Evolutionary conservation across 2,888 invertebrate species (phyloP).

Genomic region (Pammene aurita): DNA sequence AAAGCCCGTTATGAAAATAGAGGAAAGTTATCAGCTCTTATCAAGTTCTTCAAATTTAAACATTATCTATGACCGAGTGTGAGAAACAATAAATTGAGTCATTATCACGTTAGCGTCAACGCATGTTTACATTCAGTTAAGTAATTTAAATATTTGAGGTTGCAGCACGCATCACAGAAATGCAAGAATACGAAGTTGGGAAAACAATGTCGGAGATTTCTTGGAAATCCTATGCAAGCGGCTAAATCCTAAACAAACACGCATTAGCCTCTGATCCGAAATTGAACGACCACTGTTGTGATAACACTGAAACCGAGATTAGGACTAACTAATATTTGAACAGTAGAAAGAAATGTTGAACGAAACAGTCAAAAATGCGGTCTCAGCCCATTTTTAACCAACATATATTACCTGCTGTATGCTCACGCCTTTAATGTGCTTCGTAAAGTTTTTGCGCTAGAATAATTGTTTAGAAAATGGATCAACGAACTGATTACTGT

Average conservation of each 20-base stretch:
- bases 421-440: slow-evolving; percentile 12
- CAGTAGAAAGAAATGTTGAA: neutral
- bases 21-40: slow-evolving; percentile 24
- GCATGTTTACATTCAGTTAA: slow-evolving; percentile 20
- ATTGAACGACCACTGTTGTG: slow-evolving; percentile 36
- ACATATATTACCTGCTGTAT: slow-evolving; percentile 8
- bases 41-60: slow-evolving; percentile 21
- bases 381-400: neutral
- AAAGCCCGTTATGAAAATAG: slow-evolving; percentile 1
- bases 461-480: slow-evolving; percentile 44
- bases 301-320: slow-evolving; percentile 18
- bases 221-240: slow-evolving; percentile 38
- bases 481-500: slow-evolving; percentile 42
- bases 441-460: slow-evolving; percentile 37
- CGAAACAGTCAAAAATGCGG: neutral
- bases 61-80: slow-evolving; percentile 26
- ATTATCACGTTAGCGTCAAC: slow-evolving; percentile 24
- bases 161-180: slow-evolving; percentile 32
- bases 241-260: slow-evolving; percentile 42
- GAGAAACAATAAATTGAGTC: slow-evolving; percentile 28
- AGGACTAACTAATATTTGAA: slow-evolving; percentile 20
- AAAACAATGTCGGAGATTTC: slow-evolving; percentile 28
- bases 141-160: slow-evolving; percentile 37
- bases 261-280: slow-evolving; percentile 27
- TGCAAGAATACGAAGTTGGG: slow-evolving; percentile 31